Conservation (phyloP, 37 sponge, comb jelly and placozoan species). For the Halisarca cf. caerulea region DNA sequence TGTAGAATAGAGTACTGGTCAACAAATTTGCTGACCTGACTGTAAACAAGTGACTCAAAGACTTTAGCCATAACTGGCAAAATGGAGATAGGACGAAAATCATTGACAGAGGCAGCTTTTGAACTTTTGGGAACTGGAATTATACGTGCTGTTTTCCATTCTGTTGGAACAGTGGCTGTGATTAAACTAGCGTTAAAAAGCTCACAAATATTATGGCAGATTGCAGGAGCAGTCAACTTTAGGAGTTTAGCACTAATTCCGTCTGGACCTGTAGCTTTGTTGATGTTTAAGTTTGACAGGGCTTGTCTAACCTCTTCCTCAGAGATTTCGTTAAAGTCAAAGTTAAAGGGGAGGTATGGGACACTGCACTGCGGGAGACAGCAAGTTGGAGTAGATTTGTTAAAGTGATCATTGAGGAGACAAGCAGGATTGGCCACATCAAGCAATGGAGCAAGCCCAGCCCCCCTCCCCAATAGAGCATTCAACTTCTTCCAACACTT, state of each 20-base stretch:
- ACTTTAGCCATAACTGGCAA: constrained; percentile 34
- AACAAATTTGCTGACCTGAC: background rate
- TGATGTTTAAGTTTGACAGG: background rate
- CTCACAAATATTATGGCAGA: background rate
- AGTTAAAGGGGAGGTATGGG: background rate
- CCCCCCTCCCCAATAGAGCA: background rate
- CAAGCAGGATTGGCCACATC: too few relatives aligned
- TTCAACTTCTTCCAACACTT: background rate
- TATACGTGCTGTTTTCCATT: constrained; percentile 20
- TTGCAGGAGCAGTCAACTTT: background rate
- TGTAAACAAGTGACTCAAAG: constrained; percentile 13
- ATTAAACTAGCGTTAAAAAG: background rate
- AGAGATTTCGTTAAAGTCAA: background rate
- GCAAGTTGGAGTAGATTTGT: too few relatives aligned
- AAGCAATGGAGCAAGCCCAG: background rate
- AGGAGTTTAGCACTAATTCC: background rate
- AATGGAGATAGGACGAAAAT: constrained; percentile 36
- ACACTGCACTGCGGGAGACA: background rate
- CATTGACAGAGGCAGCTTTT: background rate
- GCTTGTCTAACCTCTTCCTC: background rate
- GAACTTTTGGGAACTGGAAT: constrained; percentile 13
- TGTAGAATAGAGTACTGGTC: background rate
- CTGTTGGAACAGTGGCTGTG: background rate
- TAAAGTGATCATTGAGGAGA: too few relatives aligned
- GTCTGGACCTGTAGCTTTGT: constrained; percentile 7